These are phyloP conservation scores for Ochotona curzoniae DNA, from an alignment of 2,113 vertebrate species.

Conservation along the genomic window DNA sequence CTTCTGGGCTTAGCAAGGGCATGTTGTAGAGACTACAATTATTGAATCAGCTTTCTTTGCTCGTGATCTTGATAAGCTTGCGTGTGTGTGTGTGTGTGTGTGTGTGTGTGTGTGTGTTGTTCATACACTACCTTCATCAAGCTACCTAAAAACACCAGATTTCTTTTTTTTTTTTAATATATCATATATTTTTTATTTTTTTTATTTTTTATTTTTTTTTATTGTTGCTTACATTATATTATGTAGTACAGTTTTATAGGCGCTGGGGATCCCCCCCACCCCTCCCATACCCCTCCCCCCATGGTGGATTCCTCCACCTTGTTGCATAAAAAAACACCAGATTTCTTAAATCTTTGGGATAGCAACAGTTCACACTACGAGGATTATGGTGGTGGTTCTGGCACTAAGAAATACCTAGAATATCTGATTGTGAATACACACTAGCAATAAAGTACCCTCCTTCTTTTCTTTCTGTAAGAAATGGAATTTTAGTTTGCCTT, in stretches of 20 bases:
- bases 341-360: background rate
- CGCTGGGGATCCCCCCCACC: too few species aligned
- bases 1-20: background rate
- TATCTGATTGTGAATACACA: too few species aligned
- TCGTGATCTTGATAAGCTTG: background rate
- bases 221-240: too few species aligned
- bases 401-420: background rate
- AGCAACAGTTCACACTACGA: background rate
- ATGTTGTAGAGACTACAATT: background rate
- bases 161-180: too few species aligned
- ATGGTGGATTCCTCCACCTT: too few species aligned
- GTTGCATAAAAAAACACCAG: too few species aligned
- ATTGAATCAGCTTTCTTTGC: background rate
- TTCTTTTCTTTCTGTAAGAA: slow-evolving; percentile 6
- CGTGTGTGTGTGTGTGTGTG: background rate
- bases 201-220: too few species aligned
- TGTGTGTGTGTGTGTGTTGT: background rate
- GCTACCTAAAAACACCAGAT: slow-evolving; percentile 4
- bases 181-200: too few species aligned
- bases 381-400: background rate
- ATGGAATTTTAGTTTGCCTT: background rate
- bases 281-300: too few species aligned
- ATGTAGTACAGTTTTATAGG: too few species aligned
- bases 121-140: background rate
- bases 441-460: background rate